A percentile compares a stretch with the other conserved stretches of the same genome.
Evolutionary conservation across 2,888 invertebrate genomes (phyloP).

Genomic region (Cerceris ruficornis): DNA sequence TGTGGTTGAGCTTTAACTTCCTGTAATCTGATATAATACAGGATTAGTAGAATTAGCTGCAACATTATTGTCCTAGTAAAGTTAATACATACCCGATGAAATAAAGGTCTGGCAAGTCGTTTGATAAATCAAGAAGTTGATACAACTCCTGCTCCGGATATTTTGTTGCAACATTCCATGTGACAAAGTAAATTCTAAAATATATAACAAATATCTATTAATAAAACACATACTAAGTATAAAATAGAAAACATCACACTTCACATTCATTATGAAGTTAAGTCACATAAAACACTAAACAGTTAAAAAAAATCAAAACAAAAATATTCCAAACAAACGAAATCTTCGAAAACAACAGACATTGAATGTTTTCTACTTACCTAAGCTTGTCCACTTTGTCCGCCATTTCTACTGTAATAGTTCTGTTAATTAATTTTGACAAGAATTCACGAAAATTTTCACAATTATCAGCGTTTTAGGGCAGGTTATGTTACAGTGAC

Average conservation of each 20-base stretch:
- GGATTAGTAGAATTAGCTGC: background rate
- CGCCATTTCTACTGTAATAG: conserved; percentile 51
- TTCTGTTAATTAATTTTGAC: background rate
- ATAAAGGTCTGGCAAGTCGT: conserved; percentile 90
- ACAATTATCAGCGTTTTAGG: conserved; percentile 8
- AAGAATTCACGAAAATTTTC: conserved; percentile 24
- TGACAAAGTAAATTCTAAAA: conserved; percentile 90
- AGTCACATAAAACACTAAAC: background rate
- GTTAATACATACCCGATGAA: conserved; percentile 87
- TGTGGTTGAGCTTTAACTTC: conserved; percentile 95
- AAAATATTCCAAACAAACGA: background rate
- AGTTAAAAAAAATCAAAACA: background rate
- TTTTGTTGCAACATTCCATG: conserved; percentile 95
- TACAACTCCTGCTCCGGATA: conserved; percentile 89
- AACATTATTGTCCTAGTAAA: background rate
- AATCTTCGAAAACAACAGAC: background rate
- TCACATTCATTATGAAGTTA: background rate
- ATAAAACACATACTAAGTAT: background rate
- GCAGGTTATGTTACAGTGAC: conserved; percentile 40
- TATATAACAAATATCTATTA: conserved; percentile 45
- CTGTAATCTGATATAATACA: conserved; percentile 85
- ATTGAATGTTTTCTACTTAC: conserved; percentile 41
- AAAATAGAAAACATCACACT: background rate
- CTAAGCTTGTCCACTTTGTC: conserved; percentile 48
- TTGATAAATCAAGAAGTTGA: conserved; percentile 87